A percentile compares a stretch with the other conserved stretches of the same genome.
Conservation (phyloP, 2,888 invertebrate genomes). For the Drosophila rellima region DNA sequence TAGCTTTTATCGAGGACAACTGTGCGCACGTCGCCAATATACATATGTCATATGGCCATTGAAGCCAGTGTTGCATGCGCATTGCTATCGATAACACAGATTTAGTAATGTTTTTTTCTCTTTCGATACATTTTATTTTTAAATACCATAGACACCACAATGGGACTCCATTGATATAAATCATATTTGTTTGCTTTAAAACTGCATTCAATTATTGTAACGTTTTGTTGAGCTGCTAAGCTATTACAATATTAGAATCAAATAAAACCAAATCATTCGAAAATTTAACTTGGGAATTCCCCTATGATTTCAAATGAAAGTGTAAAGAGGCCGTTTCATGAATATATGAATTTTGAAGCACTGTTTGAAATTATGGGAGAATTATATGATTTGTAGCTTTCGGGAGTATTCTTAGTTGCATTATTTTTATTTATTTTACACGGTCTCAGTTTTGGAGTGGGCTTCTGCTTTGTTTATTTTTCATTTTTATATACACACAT, state of each 20-base stretch:
- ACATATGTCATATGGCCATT: conserved; percentile 24
- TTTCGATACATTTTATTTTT: conserved; percentile 9
- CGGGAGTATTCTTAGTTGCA: neutral
- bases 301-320: neutral
- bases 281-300: neutral
- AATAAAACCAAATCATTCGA: too few relatives aligned
- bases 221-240: too few relatives aligned
- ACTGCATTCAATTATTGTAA: neutral
- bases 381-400: neutral
- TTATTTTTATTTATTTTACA: neutral
- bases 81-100: conserved; percentile 33
- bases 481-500: neutral
- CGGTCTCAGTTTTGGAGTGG: neutral
- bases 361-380: neutral
- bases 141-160: neutral
- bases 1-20: conserved; percentile 20
- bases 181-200: neutral
- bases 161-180: neutral
- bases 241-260: too few relatives aligned
- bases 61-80: conserved; percentile 26
- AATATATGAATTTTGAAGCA: neutral
- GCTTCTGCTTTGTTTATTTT: neutral
- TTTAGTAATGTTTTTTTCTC: conserved; percentile 6
- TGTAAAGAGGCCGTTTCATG: neutral
- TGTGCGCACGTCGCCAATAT: conserved; percentile 34